Evolutionary conservation across 2,113 vertebrate species (phyloP).

Genomic region (Ellobius talpinus): DNA sequence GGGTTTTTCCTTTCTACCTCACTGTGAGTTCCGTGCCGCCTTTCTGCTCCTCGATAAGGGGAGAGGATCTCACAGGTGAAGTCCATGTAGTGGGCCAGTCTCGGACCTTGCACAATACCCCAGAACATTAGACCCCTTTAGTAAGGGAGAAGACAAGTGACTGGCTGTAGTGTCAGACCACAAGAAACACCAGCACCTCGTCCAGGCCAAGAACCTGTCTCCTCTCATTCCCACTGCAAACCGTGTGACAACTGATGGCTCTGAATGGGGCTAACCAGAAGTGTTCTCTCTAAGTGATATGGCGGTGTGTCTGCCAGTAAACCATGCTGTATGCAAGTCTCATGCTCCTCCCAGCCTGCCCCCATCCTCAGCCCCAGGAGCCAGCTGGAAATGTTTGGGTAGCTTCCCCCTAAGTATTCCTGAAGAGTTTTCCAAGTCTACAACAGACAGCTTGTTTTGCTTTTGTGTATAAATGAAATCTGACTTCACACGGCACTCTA

Average conservation of each 20-base stretch:
- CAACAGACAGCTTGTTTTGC: background rate
- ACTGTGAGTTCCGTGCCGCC: background rate
- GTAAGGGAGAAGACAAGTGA: too few species aligned
- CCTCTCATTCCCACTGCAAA: background rate
- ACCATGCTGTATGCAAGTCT: background rate
- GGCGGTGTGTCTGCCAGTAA: background rate
- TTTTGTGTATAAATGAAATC: background rate
- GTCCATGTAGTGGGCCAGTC: background rate
- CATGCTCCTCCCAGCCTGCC: background rate
- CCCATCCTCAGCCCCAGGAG: background rate
- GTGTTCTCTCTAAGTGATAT: background rate
- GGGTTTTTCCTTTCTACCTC: background rate
- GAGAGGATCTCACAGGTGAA: background rate
- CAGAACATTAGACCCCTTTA: fast-evolving
- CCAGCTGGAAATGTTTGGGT: background rate
- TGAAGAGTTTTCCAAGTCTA: background rate
- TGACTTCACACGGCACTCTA: background rate
- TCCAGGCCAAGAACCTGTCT: background rate
- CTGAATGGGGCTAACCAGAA: fast-evolving
- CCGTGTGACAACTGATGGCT: fast-evolving
- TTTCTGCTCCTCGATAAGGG: background rate
- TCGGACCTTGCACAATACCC: background rate
- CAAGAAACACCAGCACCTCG: background rate
- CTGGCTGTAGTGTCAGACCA: background rate
- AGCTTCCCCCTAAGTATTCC: background rate